Conservation (phyloP, 2,797 vertebrate genomes). For the Paguma larvata region DNA sequence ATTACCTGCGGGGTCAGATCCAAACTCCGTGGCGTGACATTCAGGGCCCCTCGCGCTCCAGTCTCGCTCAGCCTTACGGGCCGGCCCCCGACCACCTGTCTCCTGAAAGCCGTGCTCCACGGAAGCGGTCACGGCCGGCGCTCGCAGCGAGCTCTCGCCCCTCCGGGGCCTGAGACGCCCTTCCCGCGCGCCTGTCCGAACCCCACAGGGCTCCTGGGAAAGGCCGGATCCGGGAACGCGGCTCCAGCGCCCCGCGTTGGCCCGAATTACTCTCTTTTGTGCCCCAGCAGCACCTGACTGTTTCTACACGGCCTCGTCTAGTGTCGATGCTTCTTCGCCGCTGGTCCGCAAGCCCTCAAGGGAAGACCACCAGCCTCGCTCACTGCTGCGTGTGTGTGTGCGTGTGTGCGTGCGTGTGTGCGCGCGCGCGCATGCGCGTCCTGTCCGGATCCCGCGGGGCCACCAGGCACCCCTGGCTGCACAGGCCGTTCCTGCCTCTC, state of each 20-base stretch:
- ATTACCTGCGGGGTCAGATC: background rate
- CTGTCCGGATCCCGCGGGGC: accelerated
- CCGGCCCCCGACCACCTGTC: background rate
- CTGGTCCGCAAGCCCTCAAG: background rate
- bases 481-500: background rate
- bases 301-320: background rate
- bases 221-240: background rate
- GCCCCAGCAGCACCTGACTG: background rate
- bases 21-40: background rate
- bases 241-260: background rate
- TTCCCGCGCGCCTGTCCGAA: background rate
- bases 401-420: too few species aligned
- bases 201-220: background rate
- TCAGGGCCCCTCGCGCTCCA: background rate
- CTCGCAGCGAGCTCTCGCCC: accelerated
- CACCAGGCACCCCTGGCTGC: too few species aligned
- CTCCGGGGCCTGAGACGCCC: background rate
- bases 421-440: too few species aligned
- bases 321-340: background rate
- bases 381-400: background rate
- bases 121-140: accelerated
- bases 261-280: too few species aligned
- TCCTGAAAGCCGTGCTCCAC: background rate
- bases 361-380: background rate
- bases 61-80: background rate